Evolutionary conservation across 2,797 vertebrate species (phyloP).

Genomic region (Macropus fuliginosus): DNA sequence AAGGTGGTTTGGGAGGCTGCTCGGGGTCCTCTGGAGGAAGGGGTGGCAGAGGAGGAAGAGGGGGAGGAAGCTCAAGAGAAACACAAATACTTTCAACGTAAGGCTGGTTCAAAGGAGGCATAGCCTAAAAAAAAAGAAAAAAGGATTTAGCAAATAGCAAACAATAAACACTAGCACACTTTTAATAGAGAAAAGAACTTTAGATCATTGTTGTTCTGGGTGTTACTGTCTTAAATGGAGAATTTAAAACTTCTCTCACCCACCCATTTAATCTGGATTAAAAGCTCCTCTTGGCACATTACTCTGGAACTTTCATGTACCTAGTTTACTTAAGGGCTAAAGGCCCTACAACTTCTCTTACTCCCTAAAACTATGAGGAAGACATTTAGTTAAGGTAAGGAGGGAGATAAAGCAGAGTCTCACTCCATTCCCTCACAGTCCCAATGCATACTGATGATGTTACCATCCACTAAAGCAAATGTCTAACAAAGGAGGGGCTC

Average conservation of each 20-base stretch:
- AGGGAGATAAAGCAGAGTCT: not conserved
- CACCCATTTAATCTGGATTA: not conserved
- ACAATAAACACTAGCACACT: not conserved
- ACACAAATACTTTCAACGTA: constrained; percentile 84
- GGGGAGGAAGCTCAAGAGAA: constrained; percentile 82
- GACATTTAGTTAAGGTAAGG: constrained; percentile 31
- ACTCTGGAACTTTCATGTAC: constrained; percentile 1
- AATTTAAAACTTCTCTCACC: constrained; percentile 44
- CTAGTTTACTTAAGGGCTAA: constrained; percentile 12
- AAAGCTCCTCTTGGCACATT: constrained; percentile 3
- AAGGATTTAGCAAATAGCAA: constrained; percentile 21
- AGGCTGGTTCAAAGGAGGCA: constrained; percentile 85
- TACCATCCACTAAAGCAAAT: not conserved
- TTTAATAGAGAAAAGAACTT: constrained; percentile 63
- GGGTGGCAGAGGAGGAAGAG: constrained; percentile 90
- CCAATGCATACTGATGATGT: not conserved
- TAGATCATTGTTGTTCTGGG: constrained; percentile 35
- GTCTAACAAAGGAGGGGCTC: not conserved
- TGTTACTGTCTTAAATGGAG: constrained; percentile 13
- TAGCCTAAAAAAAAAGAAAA: constrained; percentile 70
- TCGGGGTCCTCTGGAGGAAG: constrained; percentile 94
- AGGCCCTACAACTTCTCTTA: not conserved
- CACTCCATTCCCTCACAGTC: not conserved
- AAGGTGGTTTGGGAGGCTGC: constrained; percentile 95
- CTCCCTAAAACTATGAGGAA: constrained; percentile 7